A percentile compares a stretch with the other conserved stretches of the same genome.
phyloP scores from a whole-genome alignment of 2,797 vertebrate genomes.

The Enteromius viviparus region DNA sequence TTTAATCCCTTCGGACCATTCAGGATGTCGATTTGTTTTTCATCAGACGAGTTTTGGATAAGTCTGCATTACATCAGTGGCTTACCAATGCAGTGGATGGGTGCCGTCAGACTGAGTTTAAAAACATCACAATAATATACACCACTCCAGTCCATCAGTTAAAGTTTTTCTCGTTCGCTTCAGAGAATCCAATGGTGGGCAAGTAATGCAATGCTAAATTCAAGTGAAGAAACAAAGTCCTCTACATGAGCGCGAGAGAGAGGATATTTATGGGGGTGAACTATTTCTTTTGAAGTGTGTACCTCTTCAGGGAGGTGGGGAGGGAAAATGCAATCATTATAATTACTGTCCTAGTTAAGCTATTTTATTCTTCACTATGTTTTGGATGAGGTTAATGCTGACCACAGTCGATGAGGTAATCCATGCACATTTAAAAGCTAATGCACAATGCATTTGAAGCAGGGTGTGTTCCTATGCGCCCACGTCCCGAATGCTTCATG shows the following conservation, averaged over 20 bases:
- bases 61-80: background rate
- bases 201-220: background rate
- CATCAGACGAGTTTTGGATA: background rate
- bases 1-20: background rate
- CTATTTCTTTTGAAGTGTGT: background rate
- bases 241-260: background rate
- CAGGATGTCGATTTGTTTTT: background rate
- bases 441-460: conserved; percentile 7
- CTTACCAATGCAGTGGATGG: background rate
- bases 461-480: conserved; percentile 12
- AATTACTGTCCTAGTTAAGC: background rate
- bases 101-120: background rate
- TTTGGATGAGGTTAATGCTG: background rate
- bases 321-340: background rate
- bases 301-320: conserved; percentile 29
- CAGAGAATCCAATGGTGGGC: background rate
- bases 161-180: background rate
- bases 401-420: background rate
- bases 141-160: background rate
- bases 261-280: background rate
- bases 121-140: background rate
- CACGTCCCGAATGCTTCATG: conserved; percentile 37
- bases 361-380: background rate
- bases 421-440: conserved; percentile 1
- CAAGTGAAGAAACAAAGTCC: background rate